phyloP scores from a whole-genome alignment of 2,113 vertebrate species.

The Solenodon paradoxus region DNA sequence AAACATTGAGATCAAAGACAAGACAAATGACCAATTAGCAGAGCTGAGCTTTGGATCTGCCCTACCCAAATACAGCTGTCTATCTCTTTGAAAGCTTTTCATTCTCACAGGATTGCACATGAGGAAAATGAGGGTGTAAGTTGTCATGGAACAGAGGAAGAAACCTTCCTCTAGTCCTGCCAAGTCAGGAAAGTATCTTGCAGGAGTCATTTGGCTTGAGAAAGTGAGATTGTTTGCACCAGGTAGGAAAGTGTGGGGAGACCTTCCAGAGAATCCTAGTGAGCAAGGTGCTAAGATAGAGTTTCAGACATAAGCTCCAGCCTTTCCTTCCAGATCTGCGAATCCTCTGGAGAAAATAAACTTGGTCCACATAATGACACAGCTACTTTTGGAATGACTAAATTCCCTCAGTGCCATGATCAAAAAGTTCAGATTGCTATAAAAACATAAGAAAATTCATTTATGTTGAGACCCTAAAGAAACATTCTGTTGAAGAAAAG shows the following conservation, averaged over 20 bases:
- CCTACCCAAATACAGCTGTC: no score
- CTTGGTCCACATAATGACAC: background rate
- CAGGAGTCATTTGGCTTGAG: background rate
- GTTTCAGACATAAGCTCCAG: background rate
- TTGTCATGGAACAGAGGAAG: background rate
- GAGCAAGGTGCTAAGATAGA: background rate
- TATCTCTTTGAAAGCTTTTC: background rate
- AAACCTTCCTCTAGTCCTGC: background rate
- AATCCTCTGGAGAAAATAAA: background rate
- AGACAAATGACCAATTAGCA: background rate
- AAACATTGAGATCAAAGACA: background rate
- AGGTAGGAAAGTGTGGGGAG: background rate
- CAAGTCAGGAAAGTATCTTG: background rate
- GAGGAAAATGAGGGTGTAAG: rapidly evolving
- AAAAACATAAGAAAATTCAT: background rate
- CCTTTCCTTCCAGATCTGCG: background rate
- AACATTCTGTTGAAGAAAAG: background rate
- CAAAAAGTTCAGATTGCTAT: background rate
- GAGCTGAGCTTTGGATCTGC: background rate
- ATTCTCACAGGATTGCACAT: background rate
- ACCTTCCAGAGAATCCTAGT: no score
- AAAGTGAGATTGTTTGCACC: background rate
- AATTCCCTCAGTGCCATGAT: background rate
- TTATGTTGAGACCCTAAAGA: background rate
- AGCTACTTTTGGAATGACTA: background rate